phyloP scores from a whole-genome alignment of 1,140 invertebrate species.

The Drosophila nigrodunni region DNA sequence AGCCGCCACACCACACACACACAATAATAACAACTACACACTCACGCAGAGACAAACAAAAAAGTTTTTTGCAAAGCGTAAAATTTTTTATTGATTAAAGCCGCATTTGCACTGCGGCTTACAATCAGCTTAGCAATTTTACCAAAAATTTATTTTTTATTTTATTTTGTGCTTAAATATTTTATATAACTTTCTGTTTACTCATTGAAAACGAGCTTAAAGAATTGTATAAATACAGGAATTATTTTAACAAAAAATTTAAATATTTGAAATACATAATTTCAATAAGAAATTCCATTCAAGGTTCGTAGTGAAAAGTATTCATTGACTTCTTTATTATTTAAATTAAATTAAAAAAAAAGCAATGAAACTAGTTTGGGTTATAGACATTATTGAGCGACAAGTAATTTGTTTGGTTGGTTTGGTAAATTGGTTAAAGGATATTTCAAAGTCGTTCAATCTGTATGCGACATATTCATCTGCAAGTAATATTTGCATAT shows the following conservation, averaged over 20 bases:
- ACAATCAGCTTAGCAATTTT: slow-evolving; percentile 79
- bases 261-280: no score
- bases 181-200: slow-evolving; percentile 20
- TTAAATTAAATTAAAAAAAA: no score
- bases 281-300: no score
- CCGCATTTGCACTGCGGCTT: slow-evolving; percentile 79
- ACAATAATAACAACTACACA: not conserved
- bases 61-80: slow-evolving; percentile 68
- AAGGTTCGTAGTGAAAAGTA: no score
- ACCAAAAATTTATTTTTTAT: slow-evolving; percentile 29
- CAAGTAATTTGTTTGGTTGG: no score
- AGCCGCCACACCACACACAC: slow-evolving; percentile 38
- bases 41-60: slow-evolving; percentile 19
- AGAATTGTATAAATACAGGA: not conserved
- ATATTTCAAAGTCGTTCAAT: not conserved
- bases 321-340: no score
- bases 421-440: not conserved
- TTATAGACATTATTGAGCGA: no score
- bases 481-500: slow-evolving; percentile 34
- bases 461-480: not conserved
- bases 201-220: not conserved
- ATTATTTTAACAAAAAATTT: no score
- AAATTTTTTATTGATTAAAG: slow-evolving; percentile 82
- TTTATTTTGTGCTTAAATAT: slow-evolving; percentile 25
- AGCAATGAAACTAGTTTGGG: no score